phyloP scores from a whole-genome alignment of 2,888 invertebrate species.

The Agelastica alni region DNA sequence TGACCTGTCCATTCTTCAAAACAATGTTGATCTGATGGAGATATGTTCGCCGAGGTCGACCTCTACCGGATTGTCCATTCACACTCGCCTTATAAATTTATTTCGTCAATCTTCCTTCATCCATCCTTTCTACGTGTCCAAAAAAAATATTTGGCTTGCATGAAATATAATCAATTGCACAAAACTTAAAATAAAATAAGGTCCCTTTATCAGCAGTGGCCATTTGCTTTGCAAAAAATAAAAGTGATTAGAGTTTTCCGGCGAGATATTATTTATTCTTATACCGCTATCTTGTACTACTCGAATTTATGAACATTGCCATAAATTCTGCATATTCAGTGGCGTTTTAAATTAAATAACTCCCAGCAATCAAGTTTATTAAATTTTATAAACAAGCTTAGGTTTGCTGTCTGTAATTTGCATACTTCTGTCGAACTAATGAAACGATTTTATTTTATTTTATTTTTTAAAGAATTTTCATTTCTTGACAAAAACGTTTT shows the following conservation, averaged over 20 bases:
- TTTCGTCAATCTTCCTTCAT: no score
- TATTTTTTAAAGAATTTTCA: no score
- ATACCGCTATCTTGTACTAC: conserved; percentile 10
- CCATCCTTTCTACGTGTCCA: no score
- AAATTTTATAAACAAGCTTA: conserved; percentile 12
- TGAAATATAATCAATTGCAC: no score
- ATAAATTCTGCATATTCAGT: conserved; percentile 6
- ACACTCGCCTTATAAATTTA: no score
- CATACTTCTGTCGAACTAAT: not conserved
- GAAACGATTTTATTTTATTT: not conserved
- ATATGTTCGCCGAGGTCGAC: no score
- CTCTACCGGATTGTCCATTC: no score
- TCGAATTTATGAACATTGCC: conserved; percentile 12
- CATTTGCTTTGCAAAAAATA: not conserved
- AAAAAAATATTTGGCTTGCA: no score
- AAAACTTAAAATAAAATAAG: no score
- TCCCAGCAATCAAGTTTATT: conserved; percentile 11
- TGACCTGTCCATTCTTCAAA: no score
- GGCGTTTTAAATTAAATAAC: conserved; percentile 13
- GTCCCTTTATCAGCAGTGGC: not conserved
- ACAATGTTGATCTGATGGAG: no score
- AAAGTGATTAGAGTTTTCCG: conserved; percentile 1
- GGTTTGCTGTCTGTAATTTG: conserved; percentile 8
- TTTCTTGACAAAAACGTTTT: no score
- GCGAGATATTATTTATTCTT: conserved; percentile 14